These are phyloP conservation scores for Copsychus sechellarum DNA, from an alignment of 2,113 vertebrate genomes.

Conservation along the genomic window DNA sequence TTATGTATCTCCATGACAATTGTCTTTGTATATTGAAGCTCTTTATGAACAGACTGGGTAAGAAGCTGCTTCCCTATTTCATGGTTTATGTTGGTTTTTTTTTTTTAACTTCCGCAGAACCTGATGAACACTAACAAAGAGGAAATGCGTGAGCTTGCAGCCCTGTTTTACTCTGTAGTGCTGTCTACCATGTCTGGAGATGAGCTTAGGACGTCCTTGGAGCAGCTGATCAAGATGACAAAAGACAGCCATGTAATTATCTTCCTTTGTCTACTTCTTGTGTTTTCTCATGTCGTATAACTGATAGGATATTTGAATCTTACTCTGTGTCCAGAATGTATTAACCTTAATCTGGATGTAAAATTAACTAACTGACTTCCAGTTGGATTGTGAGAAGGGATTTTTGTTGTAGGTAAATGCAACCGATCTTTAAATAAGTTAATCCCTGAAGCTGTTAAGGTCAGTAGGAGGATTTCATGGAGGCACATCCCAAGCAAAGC, in stretches of 20 bases:
- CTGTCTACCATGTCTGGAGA: slow-evolving; percentile 89
- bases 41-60: neutral
- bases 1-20: neutral
- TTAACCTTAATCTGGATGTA: neutral
- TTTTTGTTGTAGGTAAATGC: neutral
- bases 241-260: slow-evolving; percentile 89
- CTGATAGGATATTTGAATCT: neutral
- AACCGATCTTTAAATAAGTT: neutral
- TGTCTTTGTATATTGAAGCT: neutral
- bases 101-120: slow-evolving; percentile 70
- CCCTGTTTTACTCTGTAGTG: slow-evolving; percentile 92
- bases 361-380: neutral
- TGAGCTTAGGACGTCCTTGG: slow-evolving; percentile 85
- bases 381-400: neutral
- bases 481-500: neutral
- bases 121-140: slow-evolving; percentile 97
- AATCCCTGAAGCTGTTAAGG: neutral
- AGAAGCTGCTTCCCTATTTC: neutral
- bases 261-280: neutral
- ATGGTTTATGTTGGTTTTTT: neutral
- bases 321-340: neutral
- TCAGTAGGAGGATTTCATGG: neutral
- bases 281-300: neutral
- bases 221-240: slow-evolving; percentile 90
- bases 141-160: slow-evolving; percentile 95